phyloP scores from a whole-genome alignment of 1,140 invertebrate species.

The Stegodyphus dumicola region DNA sequence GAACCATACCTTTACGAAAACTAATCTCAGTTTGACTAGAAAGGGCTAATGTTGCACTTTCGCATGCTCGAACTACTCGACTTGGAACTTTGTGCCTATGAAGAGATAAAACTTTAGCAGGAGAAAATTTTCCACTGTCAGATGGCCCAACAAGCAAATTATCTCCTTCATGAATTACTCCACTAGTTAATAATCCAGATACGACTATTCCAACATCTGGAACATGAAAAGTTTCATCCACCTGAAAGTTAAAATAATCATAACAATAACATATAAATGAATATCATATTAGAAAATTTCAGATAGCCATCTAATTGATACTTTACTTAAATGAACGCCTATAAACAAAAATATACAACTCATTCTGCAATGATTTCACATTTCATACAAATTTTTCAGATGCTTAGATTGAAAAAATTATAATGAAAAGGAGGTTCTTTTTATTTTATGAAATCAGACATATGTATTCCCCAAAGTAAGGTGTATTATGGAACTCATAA shows the following conservation, averaged over 20 bases:
- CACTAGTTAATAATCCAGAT: slow-evolving; percentile 84
- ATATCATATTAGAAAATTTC: too few relatives aligned
- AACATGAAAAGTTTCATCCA: slow-evolving; percentile 90
- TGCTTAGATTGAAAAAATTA: too few relatives aligned
- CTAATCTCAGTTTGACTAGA: slow-evolving; percentile 69
- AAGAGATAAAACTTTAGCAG: slow-evolving; percentile 83
- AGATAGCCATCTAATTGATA: too few relatives aligned
- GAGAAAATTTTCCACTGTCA: slow-evolving; percentile 83
- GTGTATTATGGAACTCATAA: too few relatives aligned
- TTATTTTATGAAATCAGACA: too few relatives aligned
- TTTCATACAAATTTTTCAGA: too few relatives aligned
- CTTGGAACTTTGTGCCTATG: slow-evolving; percentile 92
- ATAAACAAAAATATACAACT: too few relatives aligned
- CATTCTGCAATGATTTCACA: too few relatives aligned
- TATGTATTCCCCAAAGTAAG: too few relatives aligned
- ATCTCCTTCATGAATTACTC: slow-evolving; percentile 86
- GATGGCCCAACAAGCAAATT: slow-evolving; percentile 82
- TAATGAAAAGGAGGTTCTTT: too few relatives aligned
- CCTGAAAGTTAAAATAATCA: slow-evolving; percentile 71
- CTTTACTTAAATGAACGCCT: too few relatives aligned
- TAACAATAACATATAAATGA: too few relatives aligned
- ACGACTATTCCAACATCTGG: slow-evolving; percentile 81
- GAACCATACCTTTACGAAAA: slow-evolving; percentile 84
- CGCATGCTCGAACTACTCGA: slow-evolving; percentile 85
- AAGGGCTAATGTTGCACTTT: slow-evolving; percentile 90